These are phyloP conservation scores for Hirundichthys speculiger DNA, from an alignment of 2,113 vertebrate genomes.

Conservation along the genomic window DNA sequence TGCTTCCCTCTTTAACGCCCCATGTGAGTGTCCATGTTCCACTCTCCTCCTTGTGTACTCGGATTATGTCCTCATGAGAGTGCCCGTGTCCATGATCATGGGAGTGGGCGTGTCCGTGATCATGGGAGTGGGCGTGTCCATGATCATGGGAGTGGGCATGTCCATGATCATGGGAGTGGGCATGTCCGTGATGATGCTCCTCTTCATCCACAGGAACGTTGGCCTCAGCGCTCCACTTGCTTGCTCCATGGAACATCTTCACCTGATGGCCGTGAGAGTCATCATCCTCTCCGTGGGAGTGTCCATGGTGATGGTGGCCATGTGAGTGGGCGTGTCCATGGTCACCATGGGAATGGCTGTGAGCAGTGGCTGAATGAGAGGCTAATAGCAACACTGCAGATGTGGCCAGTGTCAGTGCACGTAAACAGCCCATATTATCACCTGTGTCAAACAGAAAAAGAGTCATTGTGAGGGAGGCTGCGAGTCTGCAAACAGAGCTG, in stretches of 20 bases:
- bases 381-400: constrained; percentile 55
- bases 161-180: constrained; percentile 12
- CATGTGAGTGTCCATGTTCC: constrained; percentile 28
- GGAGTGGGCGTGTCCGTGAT: background rate
- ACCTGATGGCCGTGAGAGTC: constrained; percentile 63
- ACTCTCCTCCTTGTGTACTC: too few relatives aligned
- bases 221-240: constrained; percentile 84
- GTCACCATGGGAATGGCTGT: constrained; percentile 75
- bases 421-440: constrained; percentile 71
- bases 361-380: constrained; percentile 49
- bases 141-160: constrained; percentile 31
- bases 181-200: constrained; percentile 52
- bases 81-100: constrained; percentile 58
- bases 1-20: constrained; percentile 45
- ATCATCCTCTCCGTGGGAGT: constrained; percentile 68
- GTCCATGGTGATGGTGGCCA: constrained; percentile 70
- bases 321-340: constrained; percentile 70
- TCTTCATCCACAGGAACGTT: constrained; percentile 67
- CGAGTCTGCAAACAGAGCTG: too few relatives aligned
- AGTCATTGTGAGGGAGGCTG: background rate
- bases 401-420: constrained; percentile 55
- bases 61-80: constrained; percentile 13
- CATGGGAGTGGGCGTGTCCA: constrained; percentile 38
- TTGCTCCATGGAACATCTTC: constrained; percentile 81
- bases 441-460: constrained; percentile 35